phyloP scores from a whole-genome alignment of 2,113 vertebrate genomes.

The Amblyopsis rosae region DNA sequence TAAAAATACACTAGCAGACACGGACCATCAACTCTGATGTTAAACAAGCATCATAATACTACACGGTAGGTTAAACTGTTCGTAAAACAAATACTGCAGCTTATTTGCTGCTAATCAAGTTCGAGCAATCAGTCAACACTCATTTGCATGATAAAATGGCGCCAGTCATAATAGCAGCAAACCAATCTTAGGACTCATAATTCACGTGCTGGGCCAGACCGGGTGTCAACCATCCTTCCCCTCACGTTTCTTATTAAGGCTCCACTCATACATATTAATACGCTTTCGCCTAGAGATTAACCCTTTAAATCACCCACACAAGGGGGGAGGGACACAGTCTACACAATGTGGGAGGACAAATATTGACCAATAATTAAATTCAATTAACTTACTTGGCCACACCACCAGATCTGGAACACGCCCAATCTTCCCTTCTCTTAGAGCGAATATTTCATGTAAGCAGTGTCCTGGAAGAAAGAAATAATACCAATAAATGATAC shows the following conservation, averaged over 20 bases:
- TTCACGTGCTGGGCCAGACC: constrained; percentile 53
- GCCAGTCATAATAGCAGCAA: constrained; percentile 60
- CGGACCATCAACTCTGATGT: constrained; percentile 10
- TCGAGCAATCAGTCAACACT: constrained; percentile 59
- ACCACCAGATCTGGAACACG: constrained; percentile 93
- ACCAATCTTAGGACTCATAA: constrained; percentile 68
- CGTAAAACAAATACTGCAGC: constrained; percentile 19
- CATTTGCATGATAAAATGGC: constrained; percentile 74
- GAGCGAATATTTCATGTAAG: constrained; percentile 94
- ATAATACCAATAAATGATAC: constrained; percentile 13
- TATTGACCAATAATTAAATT: constrained; percentile 10
- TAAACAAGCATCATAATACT: constrained; percentile 24
- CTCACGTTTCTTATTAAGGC: constrained; percentile 70
- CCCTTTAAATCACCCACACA: constrained; percentile 62
- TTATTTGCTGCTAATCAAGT: constrained; percentile 72
- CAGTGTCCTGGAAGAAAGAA: constrained; percentile 87
- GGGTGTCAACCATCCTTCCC: constrained; percentile 58
- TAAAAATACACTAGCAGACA: constrained; percentile 14
- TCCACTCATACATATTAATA: constrained; percentile 78
- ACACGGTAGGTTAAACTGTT: constrained; percentile 6
- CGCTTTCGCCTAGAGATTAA: constrained; percentile 61
- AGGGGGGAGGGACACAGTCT: constrained; percentile 15
- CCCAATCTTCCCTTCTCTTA: constrained; percentile 93
- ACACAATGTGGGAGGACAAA: constrained; percentile 33
- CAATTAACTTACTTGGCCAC: constrained; percentile 89